Evolutionary conservation across 2,888 invertebrate species (phyloP), one percentile per base, ranked within the genome.

Genomic region (Netelia inedita): DNA sequence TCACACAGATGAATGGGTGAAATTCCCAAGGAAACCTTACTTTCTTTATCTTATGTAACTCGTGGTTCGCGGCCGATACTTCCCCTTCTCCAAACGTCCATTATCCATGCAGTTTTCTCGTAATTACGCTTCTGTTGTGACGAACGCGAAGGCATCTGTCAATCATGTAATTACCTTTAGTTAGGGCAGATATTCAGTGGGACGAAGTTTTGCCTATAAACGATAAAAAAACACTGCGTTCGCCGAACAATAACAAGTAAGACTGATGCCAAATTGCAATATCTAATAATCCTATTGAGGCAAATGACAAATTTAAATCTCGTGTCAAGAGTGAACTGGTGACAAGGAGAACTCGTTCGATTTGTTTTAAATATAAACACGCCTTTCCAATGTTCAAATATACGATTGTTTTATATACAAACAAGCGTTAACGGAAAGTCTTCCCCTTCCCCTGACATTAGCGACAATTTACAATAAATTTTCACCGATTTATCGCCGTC

Each of bases 121-220:
- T 50, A 55, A 55, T 75, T 71, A 63, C 72, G 53, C 63, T 78
- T 23, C 59, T 71, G 78, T 81, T 76, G 63, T 57, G 80, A 81
- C 63, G 63, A 76, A 63, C 69, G 68, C 68, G 78, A 61, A 73
- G 69, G 76, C 82, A 79, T 79, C 84, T 86, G 86, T 86, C 84
- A 86, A 82, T 69, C 82, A 82, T 86, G 86, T 86, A 84, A 86
- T 86, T 85, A 50, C 74, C 79, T 82, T 72, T 74, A 75, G 65
- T 79, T 82, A 84, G 84, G 82, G 65, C 76, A 73, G 68, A 35
- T 68, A 57, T 41, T 53, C 43, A 76, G 68, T 73, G 65, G 35
- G 63, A 75, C 75, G 66, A 46, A 57, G 28, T 75, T 80, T 80
- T 68, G 28, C 65, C 21, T 23, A 19, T 74, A 55, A 11, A 43